Conservation (phyloP, 92 coral and sea anemone genomes). For the Actinostola sp. region DNA sequence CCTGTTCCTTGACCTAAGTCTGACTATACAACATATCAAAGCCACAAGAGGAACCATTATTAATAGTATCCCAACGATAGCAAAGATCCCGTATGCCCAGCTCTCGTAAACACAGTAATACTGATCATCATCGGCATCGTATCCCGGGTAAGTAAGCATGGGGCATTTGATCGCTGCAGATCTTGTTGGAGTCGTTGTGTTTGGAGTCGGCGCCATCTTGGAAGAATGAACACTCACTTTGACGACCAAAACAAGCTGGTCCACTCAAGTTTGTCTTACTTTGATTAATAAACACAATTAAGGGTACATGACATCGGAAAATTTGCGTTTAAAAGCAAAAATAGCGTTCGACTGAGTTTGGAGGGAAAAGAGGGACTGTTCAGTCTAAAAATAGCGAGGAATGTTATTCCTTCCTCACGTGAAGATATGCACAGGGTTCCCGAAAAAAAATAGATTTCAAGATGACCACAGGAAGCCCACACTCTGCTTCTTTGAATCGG, state of each 20-base stretch:
- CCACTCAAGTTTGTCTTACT: no score
- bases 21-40: constrained; percentile 57
- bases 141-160: constrained; percentile 20
- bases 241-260: background rate
- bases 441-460: no score
- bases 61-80: constrained; percentile 53
- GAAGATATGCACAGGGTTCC: no score
- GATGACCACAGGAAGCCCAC: no score
- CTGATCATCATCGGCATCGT: constrained; percentile 21
- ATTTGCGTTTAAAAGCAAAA: no score
- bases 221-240: background rate
- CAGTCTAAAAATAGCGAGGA: no score
- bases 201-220: constrained; percentile 19
- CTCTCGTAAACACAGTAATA: constrained; percentile 50
- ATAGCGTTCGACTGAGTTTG: no score
- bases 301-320: no score
- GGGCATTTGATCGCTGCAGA: constrained; percentile 34
- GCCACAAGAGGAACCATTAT: constrained; percentile 63
- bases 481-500: no score
- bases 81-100: constrained; percentile 80
- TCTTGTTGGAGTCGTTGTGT: background rate
- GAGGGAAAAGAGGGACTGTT: no score
- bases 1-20: constrained; percentile 7
- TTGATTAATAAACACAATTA: no score
- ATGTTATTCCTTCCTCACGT: no score